phyloP scores from a whole-genome alignment of 2,113 vertebrate species.

The Motacilla alba region DNA sequence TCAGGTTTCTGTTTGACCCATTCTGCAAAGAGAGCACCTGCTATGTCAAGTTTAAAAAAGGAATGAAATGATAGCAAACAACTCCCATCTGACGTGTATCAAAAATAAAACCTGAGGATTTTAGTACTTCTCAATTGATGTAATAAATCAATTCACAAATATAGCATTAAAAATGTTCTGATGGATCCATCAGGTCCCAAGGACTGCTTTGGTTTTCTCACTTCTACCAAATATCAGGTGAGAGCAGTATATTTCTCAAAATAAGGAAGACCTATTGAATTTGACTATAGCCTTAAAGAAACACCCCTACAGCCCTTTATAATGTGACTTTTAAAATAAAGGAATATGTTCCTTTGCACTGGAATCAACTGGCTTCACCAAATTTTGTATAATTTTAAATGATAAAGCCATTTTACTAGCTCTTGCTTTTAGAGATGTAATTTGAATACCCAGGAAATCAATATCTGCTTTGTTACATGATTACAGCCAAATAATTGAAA shows the following conservation, averaged over 20 bases:
- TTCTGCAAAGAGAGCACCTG: not conserved
- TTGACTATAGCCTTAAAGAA: not conserved
- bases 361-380: conserved; percentile 44
- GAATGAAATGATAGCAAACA: not conserved
- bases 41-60: not conserved
- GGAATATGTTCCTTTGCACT: conserved; percentile 16
- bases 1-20: not conserved
- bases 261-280: not conserved
- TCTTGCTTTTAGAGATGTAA: conserved; percentile 56
- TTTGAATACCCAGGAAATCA: conserved; percentile 75
- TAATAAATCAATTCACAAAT: not conserved
- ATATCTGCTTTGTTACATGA: conserved; percentile 72
- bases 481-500: conserved; percentile 75
- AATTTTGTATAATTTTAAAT: conserved; percentile 69
- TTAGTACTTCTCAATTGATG: not conserved
- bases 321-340: conserved; percentile 42
- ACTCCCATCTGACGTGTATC: not conserved
- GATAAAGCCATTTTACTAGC: conserved; percentile 55
- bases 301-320: not conserved
- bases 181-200: not conserved
- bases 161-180: not conserved
- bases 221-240: not conserved
- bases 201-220: not conserved
- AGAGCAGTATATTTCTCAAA: not conserved
- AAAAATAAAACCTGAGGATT: not conserved